Evolutionary conservation across 2,888 invertebrate genomes (phyloP), one percentile per base, ranked within the genome.

Genomic region (Andrena camellia): DNA sequence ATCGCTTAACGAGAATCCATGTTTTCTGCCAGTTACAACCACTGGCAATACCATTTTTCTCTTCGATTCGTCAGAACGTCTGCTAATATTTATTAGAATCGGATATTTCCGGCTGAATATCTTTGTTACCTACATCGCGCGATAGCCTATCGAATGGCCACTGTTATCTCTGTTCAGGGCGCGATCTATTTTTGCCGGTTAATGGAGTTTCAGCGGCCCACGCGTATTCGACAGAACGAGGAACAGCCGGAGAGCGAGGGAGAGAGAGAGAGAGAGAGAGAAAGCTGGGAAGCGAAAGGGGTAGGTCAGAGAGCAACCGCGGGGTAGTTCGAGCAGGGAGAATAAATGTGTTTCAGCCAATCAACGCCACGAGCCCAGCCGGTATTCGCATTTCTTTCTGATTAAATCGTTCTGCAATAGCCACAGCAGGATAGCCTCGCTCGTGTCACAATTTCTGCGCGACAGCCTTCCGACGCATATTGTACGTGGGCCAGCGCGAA

Each of bases 381-480:
- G 81, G 78, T 88, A 87, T 86, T 86, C 85, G 68, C 86, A 86
- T 90, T 91, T 91, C 90, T 92, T 92, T 92, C 86, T 89, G 88
- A 92, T 91, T 90, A 90, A 91, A 91, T 86, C 84, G 87, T 79
- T 75, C 59, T 66, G 73, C 69, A 83, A 77, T 82, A 74, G 82
- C 72, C 64, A 71, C 71, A 66, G 54, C 8, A 64, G 80, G 66
- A 81, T 67, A 77, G 80, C 60, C 76, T 71, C 73, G 80, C 31
- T 54, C 73, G 77, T 85, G 88, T 90, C 86, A 89, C 89, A 89
- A 90, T 90, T 89, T 88, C 89, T 88, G 83, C 67, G 74, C 75
- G 74, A 78, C 69, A 82, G 57, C 74, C 76, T 76, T 62, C 73
- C 67, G 77, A 69, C 59, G 79, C 79, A 82, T 78, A 71, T 73